Evolutionary conservation across 2,113 vertebrate genomes (phyloP).

Genomic region (Paramisgurnus dabryanus): DNA sequence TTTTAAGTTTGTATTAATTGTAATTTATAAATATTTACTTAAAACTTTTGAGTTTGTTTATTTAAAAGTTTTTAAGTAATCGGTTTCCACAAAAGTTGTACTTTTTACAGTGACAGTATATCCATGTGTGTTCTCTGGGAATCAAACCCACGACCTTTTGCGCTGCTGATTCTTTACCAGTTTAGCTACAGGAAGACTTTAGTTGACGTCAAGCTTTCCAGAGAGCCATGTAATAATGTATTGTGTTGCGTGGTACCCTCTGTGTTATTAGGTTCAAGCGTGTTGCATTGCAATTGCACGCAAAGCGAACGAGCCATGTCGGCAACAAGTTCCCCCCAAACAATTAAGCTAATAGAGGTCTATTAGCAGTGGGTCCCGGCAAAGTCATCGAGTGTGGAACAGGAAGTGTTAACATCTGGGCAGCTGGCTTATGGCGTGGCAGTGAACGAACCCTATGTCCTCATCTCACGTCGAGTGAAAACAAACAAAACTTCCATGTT

Average conservation of each 20-base stretch:
- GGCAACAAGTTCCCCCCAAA: conserved; percentile 20
- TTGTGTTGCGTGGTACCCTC: not conserved
- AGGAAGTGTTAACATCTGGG: conserved; percentile 58
- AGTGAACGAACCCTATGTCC: conserved; percentile 54
- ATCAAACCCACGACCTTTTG: not conserved
- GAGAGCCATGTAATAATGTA: not conserved
- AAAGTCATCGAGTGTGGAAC: conserved; percentile 38
- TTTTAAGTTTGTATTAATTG: too few species aligned
- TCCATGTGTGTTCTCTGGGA: not conserved
- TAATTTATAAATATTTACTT: too few species aligned
- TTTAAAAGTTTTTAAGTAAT: too few species aligned
- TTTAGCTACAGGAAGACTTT: not conserved
- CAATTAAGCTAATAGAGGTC: conserved; percentile 21
- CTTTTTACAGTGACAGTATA: too few species aligned
- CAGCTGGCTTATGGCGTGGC: conserved; percentile 50
- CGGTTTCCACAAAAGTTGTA: too few species aligned
- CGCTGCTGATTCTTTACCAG: not conserved
- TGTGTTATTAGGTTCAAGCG: not conserved
- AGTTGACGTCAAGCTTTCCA: not conserved
- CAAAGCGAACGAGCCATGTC: not conserved
- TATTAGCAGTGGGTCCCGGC: conserved; percentile 34
- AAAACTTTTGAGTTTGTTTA: too few species aligned
- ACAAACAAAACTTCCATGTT: conserved; percentile 55
- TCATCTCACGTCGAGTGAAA: conserved; percentile 55
- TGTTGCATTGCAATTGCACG: conserved; percentile 3